Conservation (phyloP, 92 coral and sea anemone species). For the Bergia sp. region DNA sequence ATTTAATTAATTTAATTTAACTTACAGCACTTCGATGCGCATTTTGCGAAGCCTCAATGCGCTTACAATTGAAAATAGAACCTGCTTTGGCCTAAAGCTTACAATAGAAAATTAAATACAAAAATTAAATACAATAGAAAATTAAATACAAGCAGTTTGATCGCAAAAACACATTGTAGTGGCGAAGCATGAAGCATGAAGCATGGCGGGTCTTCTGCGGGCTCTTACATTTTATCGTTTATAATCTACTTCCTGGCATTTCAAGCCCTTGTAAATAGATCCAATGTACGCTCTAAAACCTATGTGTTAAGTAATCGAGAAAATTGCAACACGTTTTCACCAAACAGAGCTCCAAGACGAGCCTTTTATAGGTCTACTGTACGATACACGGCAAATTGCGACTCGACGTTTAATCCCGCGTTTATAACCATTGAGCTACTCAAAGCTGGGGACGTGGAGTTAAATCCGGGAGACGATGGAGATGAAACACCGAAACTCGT, state of each 20-base stretch:
- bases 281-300: not conserved
- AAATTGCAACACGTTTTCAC: conserved; percentile 9
- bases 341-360: conserved; percentile 41
- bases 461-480: conserved; percentile 40
- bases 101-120: too few relatives aligned
- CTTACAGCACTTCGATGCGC: too few relatives aligned
- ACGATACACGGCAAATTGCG: conserved; percentile 53
- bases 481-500: conserved; percentile 32
- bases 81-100: too few relatives aligned
- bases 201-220: not conserved
- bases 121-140: too few relatives aligned
- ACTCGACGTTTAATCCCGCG: conserved; percentile 50
- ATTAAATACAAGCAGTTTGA: too few relatives aligned
- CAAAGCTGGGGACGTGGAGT: conserved; percentile 49
- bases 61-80: too few relatives aligned
- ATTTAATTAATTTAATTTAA: too few relatives aligned
- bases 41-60: too few relatives aligned
- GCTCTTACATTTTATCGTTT: not conserved
- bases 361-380: not conserved
- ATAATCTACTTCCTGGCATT: conserved; percentile 11
- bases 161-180: too few relatives aligned
- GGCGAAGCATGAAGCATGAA: too few relatives aligned
- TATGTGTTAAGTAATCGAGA: conserved; percentile 10
- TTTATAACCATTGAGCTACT: conserved; percentile 42
- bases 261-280: not conserved